Base-by-base conservation (phyloP, 2,797 vertebrate genomes). In the Sebastolobus altivelis region DNA sequence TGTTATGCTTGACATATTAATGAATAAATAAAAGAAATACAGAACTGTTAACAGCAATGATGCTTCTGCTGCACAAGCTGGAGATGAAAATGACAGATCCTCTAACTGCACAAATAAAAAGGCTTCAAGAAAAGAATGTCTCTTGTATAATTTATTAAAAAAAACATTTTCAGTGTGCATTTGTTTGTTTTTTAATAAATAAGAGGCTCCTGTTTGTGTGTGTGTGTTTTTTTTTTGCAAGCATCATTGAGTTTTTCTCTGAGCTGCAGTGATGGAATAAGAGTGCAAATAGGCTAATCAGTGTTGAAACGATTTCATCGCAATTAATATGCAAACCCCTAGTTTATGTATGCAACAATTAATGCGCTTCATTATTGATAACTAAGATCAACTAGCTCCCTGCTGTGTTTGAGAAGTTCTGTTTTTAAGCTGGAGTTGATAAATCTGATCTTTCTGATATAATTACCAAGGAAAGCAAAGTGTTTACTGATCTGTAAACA, bases 281-380 rank as follows among this genome's bases (percentile, higher is more conserved):
- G 14, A 33, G 52, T 9, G 37, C 63, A 70, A 77, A 79, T 58
- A 58, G 20, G 16, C 58, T 31, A 65, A 35, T 76, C 72, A 69
- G 46, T 11, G 49, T 29, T 72, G 25, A 40, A 73, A 61, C 3
- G 6, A 69, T 49, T 55, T 55, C 20, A 52, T 62, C 12, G 6
- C 16, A 69, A 65, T 72, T 49, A 49, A 67, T 59, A 68, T 68
- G 55, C 55, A 82, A 82, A 20, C 31, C 2, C 55, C 40, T n/a
- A 49, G 56, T 82, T 77, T 62, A 75, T 79, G 25, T 68, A 71
- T 67, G 66, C 46, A 69, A 75, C 62, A 79, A 38, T 77, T 60
- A 73, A 71, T 63, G 16, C 16, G 25, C 33, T 84, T 72, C 40
- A 75, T 82, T 80, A 65, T 75, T 85, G 58, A 79, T 74, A 55